A percentile compares a stretch with the other conserved stretches of the same genome.
phyloP scores from a whole-genome alignment of 1,140 invertebrate genomes.

The Carposina sasakii region DNA sequence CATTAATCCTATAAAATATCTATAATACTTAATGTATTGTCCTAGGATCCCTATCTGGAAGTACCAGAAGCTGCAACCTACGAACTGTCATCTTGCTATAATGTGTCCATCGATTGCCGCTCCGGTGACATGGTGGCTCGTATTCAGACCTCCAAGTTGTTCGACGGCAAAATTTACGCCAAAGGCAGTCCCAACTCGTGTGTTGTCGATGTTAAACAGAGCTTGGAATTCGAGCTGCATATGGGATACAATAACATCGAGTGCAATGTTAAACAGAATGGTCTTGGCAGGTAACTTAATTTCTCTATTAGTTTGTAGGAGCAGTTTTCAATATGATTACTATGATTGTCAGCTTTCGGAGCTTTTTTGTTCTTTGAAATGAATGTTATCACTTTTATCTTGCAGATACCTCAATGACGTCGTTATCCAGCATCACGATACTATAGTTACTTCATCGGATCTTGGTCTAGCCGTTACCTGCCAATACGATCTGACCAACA shows the following conservation, averaged over 20 bases:
- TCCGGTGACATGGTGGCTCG: conserved; percentile 93
- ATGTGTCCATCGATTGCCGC: conserved; percentile 93
- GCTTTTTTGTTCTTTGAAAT: too few species aligned
- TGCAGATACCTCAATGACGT: conserved; percentile 87
- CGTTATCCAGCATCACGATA: conserved; percentile 95
- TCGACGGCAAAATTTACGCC: conserved; percentile 95
- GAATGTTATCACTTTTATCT: too few species aligned
- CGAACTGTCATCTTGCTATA: conserved; percentile 94
- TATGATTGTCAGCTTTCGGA: too few species aligned
- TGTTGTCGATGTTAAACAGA: conserved; percentile 87
- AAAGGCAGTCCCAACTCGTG: conserved; percentile 94
- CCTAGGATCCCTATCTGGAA: conserved; percentile 89
- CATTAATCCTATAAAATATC: too few species aligned
- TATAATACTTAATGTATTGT: conserved; percentile 18
- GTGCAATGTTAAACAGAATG: conserved; percentile 90
- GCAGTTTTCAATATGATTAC: too few species aligned
- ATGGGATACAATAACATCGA: conserved; percentile 95
- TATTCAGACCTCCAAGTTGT: conserved; percentile 92
- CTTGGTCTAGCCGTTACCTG: conserved; percentile 93
- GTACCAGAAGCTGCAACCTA: conserved; percentile 92
- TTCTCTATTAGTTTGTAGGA: not conserved
- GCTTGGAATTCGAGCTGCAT: conserved; percentile 88
- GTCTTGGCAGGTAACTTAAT: conserved; percentile 77
- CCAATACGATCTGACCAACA: conserved; percentile 94
- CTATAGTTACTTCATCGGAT: conserved; percentile 95